Conservation (phyloP, 2,113 vertebrate species). For the Callaeas wilsoni region DNA sequence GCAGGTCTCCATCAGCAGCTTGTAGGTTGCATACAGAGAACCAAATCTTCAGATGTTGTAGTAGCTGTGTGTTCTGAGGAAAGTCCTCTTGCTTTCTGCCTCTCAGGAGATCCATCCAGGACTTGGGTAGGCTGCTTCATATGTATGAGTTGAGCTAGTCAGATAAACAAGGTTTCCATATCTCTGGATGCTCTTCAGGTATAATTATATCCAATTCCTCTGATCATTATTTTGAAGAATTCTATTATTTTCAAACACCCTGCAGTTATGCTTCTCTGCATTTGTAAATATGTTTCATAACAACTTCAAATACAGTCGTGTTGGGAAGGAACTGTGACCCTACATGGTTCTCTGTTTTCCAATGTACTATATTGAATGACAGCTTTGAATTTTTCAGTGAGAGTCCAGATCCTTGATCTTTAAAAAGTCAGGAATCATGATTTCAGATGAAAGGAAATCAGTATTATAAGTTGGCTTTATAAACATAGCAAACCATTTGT, state of each 20-base stretch:
- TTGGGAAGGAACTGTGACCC: neutral
- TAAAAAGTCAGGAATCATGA: neutral
- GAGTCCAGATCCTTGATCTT: neutral
- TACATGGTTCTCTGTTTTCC: neutral
- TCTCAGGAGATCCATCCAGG: neutral
- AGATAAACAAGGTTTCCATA: neutral
- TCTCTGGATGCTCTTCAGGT: neutral
- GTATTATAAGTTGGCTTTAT: neutral
- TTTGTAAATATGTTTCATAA: neutral
- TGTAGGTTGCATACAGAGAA: neutral
- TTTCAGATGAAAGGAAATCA: neutral
- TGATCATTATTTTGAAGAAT: neutral
- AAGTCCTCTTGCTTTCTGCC: neutral
- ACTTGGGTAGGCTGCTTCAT: neutral
- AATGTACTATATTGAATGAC: neutral
- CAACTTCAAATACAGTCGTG: neutral
- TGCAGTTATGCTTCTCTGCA: neutral
- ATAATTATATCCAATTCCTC: neutral
- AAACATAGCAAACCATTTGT: neutral
- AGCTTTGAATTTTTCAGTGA: neutral
- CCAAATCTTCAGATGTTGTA: neutral
- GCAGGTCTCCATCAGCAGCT: neutral
- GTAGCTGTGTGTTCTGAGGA: neutral
- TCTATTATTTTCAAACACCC: neutral
- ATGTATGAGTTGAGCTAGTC: neutral